Percentiles rank a stretch among this genome's conserved stretches.
Evolutionary conservation across 35 echinoderm and acorn worm species (phyloP).

Genomic region (Diadema setosum): DNA sequence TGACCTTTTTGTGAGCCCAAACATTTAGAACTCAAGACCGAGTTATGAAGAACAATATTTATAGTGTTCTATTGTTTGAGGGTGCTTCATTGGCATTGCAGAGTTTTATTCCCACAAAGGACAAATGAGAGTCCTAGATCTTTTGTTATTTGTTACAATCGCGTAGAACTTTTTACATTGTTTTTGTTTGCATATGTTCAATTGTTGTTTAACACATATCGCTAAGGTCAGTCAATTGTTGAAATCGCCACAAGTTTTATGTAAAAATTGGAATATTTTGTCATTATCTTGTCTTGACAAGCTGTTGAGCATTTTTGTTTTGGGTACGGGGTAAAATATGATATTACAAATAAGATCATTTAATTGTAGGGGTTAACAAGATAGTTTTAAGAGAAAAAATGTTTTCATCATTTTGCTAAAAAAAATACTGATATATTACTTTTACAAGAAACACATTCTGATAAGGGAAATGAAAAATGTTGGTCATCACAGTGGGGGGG

Average conservation of each 20-base stretch:
- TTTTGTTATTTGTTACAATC: too few relatives aligned
- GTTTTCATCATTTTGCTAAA: not conserved
- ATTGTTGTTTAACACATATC: not conserved
- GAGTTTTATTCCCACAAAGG: too few relatives aligned
- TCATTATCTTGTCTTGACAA: not conserved
- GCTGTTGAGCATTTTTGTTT: not conserved
- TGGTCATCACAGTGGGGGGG: not conserved
- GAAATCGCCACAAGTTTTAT: not conserved
- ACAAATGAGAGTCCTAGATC: too few relatives aligned
- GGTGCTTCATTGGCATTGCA: too few relatives aligned
- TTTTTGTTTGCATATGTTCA: not conserved
- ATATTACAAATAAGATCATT: not conserved
- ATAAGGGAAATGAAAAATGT: not conserved
- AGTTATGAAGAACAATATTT: too few relatives aligned
- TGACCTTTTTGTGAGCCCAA: too few relatives aligned
- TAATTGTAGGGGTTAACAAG: not conserved
- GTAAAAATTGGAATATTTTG: not conserved
- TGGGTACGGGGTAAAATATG: not conserved
- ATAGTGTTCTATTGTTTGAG: too few relatives aligned
- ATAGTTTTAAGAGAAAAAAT: not conserved
- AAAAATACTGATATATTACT: not conserved
- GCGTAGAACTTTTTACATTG: not conserved
- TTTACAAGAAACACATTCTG: not conserved
- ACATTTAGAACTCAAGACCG: too few relatives aligned
- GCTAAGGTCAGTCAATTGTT: not conserved